Evolutionary conservation across 2,888 invertebrate genomes (phyloP), one percentile per base, ranked within the genome.

Genomic region (Resseliella maxima): DNA sequence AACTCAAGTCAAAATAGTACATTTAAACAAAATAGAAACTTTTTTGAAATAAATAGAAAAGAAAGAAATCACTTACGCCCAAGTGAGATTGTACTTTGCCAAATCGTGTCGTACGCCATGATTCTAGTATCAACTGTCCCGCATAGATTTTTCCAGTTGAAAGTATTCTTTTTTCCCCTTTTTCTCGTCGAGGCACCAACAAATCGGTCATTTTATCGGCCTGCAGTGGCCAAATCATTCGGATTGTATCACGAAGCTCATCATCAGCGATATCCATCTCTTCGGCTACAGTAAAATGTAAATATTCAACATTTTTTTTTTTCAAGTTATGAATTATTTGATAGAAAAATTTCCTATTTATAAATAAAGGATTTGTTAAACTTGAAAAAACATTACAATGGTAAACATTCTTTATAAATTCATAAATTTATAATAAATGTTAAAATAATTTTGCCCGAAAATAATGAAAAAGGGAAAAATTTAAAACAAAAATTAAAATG

Each of bases 191-290:
- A 89, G 99, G 99, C 90, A 99, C 96, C 90, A 99, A 93, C 90
- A 98, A 93, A 92, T 98, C 96, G 89, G 99, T 93, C 94, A 98
- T 96, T 92, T 99, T 99, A 92, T 98, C 98, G 86, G 99, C 98
- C 92, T 99, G 98, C 88, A 99, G 92, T 87, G 99, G 99, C 99
- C 99, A 99, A 91, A 99, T 96, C 90, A 96, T 97, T 89, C 94
- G 95, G 89, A 99, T 96, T 86, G 99, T 98, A 91, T 96, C 96
- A 89, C 97, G 93, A 89, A 99, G 93, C 92, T 99, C 99, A 89
- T 95, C 94, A 92, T 99, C 99, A 88, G 99, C 99, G 93, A 96
- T 96, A 92, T 99, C 99, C 99, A 99, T 99, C 93, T 99, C 99
- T 89, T 99, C 97, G 88, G 98, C 99, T 97, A 89, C 6, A 85